Evolutionary conservation across 2,113 vertebrate species (phyloP), one percentile per base, ranked within the genome.

Genomic region (Osmerus mordax): DNA sequence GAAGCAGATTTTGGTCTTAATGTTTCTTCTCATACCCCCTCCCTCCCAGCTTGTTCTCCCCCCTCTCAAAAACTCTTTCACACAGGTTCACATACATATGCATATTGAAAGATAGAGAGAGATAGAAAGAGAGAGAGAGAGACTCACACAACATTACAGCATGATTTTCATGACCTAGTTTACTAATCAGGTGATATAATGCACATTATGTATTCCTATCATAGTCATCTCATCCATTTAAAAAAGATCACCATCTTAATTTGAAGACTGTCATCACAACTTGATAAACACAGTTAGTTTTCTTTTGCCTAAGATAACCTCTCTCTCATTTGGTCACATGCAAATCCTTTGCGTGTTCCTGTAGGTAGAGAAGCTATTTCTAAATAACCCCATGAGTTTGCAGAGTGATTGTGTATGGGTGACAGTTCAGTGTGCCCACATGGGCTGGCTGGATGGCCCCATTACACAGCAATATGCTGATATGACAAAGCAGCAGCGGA

Each of bases 401-500:
- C 65, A 47, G 53, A 36, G 67, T 11, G 65, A 15, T 51, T 47
- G 32, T 65, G 64, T 52, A 41, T 56, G 41, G 65, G 68, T 54
- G 73, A 81, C 70, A 69, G 73, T 64, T 81, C 80, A 72, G 75
- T 47, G 7, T 8, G 54, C 61, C 70, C 56, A 41, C 76, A 78
- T 70, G 78, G 13, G 75, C 71, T 59, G 41, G 76, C 67, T 55
- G 73, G 64, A 79, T 55, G 72, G 52, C 52, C 75, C 80, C 69
- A 82, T 87, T 86, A 86, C 73, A 41, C 78, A 62, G 73, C 81
- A 83, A 86, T 83, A 81, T 82, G 69, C 73, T 83, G 74, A 78
- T 67, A 76, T 87, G 85, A 84, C 85, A 83, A 89, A 73, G 81
- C 80, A 73, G 81, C 80, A 78, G 76, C 78, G 86, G 87, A 73